Percentiles rank a stretch among this genome's conserved stretches.
These are phyloP conservation scores for Pogonocherus hispidulus DNA, from an alignment of 2,888 invertebrate species.

Conservation along the genomic window DNA sequence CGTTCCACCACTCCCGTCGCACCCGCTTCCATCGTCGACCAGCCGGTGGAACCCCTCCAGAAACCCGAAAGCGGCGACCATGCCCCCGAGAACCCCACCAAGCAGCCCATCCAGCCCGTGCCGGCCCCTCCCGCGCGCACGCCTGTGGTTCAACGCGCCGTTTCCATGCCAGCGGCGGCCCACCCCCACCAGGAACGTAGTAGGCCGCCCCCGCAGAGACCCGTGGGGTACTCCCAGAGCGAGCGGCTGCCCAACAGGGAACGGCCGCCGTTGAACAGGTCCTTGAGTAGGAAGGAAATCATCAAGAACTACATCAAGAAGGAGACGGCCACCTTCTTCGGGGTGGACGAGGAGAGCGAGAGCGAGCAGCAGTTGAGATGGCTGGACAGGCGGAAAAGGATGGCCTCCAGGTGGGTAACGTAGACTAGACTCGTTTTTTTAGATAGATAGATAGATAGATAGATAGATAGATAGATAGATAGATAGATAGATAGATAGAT, in stretches of 20 bases:
- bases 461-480: no score
- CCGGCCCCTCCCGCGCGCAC: conserved; percentile 40
- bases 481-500: no score
- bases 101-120: conserved; percentile 29
- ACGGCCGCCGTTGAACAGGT: conserved; percentile 65
- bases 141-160: conserved; percentile 58
- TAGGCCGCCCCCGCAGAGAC: conserved; percentile 44
- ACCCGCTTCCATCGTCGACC: conserved; percentile 10
- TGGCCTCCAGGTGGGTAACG: conserved; percentile 79
- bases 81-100: conserved; percentile 32
- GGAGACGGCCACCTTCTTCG: conserved; percentile 89
- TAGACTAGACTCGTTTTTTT: no score
- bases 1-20: conserved; percentile 42
- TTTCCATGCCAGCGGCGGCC: conserved; percentile 59
- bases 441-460: no score
- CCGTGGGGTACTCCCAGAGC: conserved; percentile 64
- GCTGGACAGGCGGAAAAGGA: conserved; percentile 84
- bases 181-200: conserved; percentile 55
- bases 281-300: conserved; percentile 68
- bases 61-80: conserved; percentile 38
- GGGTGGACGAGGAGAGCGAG: conserved; percentile 84
- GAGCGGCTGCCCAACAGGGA: conserved; percentile 62
- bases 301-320: conserved; percentile 79
- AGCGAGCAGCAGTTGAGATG: conserved; percentile 79
- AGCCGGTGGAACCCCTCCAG: conserved; percentile 32